Evolutionary conservation across 2,797 vertebrate genomes (phyloP).

Genomic region (Micrastur ruficollis): DNA sequence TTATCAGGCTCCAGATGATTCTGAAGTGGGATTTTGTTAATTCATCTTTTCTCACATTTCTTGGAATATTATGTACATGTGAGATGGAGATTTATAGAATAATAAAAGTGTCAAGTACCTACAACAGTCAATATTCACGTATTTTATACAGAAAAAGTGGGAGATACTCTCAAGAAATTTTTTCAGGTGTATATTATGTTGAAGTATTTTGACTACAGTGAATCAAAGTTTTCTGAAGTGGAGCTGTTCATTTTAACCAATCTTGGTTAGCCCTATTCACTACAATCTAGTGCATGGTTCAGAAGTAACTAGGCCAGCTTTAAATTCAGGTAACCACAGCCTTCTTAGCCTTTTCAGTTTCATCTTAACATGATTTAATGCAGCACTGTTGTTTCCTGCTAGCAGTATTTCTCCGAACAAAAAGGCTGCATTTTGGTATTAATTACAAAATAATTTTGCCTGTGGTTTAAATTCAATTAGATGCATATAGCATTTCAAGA

Average conservation of each 20-base stretch:
- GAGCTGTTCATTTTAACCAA: neutral
- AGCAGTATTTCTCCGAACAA: neutral
- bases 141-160: neutral
- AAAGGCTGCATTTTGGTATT: neutral
- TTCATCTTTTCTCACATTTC: neutral
- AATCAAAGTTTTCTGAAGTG: neutral
- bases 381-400: neutral
- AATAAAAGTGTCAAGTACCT: neutral
- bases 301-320: neutral
- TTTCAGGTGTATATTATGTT: neutral
- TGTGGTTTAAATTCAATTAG: neutral
- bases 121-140: neutral
- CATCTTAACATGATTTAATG: neutral
- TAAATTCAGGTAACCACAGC: neutral
- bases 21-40: neutral
- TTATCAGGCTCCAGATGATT: neutral
- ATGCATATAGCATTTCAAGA: neutral
- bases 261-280: neutral
- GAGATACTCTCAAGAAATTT: neutral
- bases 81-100: neutral
- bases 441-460: neutral
- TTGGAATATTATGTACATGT: neutral
- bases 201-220: neutral
- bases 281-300: neutral
- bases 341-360: neutral